Conservation (phyloP, 2,888 invertebrate species). For the Chloroclystis v-ata region DNA sequence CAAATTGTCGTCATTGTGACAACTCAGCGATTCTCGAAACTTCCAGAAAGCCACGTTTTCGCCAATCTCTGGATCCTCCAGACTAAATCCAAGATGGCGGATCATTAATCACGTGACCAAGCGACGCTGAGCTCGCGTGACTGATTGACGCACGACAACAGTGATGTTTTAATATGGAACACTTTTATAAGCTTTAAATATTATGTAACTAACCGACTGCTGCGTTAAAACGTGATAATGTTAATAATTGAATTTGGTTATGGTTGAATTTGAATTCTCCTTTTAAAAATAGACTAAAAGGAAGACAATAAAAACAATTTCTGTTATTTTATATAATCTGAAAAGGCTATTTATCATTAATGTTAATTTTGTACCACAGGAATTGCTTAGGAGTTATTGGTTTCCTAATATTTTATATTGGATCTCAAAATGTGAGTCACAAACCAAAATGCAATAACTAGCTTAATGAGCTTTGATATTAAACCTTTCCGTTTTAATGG, state of each 20-base stretch:
- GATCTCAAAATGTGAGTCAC: constrained; percentile 35
- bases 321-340: too few relatives aligned
- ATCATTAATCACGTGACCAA: constrained; percentile 43
- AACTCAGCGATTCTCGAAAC: constrained; percentile 1
- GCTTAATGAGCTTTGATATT: constrained; percentile 58
- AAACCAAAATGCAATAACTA: constrained; percentile 48
- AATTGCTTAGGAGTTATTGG: not conserved
- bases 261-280: too few relatives aligned
- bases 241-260: too few relatives aligned
- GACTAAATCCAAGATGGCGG: constrained; percentile 37
- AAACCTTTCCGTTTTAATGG: constrained; percentile 56
- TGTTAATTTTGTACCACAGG: too few relatives aligned
- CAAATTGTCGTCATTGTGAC: not conserved
- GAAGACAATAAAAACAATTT: too few relatives aligned
- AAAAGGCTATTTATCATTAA: too few relatives aligned
- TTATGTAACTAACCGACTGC: too few relatives aligned
- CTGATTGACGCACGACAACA: constrained; percentile 34
- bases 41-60: constrained; percentile 6
- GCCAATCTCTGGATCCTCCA: constrained; percentile 15
- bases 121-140: constrained; percentile 29
- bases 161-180: constrained; percentile 22
- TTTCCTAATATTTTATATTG: not conserved
- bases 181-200: too few relatives aligned
- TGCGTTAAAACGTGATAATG: too few relatives aligned
- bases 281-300: too few relatives aligned